phyloP scores from a whole-genome alignment of 2,113 vertebrate genomes.

The Apteryx owenii region DNA sequence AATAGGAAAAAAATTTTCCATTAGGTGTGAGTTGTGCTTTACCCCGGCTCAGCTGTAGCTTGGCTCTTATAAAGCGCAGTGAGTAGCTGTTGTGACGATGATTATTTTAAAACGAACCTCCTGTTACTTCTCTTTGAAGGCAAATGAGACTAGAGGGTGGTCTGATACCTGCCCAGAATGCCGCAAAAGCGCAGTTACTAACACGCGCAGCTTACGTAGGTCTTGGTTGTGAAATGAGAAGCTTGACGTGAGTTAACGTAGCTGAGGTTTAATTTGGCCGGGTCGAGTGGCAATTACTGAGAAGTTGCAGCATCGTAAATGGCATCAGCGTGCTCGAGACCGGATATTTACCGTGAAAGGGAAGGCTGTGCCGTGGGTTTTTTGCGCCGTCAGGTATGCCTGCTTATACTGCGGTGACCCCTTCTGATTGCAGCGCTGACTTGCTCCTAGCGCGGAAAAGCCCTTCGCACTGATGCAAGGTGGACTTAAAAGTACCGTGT shows the following conservation, averaged over 20 bases:
- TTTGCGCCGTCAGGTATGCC: not conserved
- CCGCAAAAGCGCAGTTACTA: not conserved
- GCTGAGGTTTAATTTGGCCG: not conserved
- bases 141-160: not conserved
- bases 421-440: not conserved
- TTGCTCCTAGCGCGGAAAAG: not conserved
- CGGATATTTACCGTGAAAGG: not conserved
- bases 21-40: not conserved
- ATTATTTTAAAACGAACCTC: not conserved
- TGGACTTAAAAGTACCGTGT: not conserved
- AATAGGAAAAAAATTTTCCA: not conserved
- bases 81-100: not conserved
- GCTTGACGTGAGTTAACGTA: fast-evolving
- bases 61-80: not conserved
- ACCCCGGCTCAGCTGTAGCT: not conserved
- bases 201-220: fast-evolving
- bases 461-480: not conserved
- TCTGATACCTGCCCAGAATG: not conserved
- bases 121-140: not conserved
- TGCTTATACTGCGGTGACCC: not conserved
- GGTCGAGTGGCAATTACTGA: not conserved
- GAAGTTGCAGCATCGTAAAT: not conserved
- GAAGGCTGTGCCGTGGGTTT: not conserved
- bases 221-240: not conserved
- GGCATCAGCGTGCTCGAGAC: not conserved